Evolutionary conservation across 2,888 invertebrate genomes (phyloP).

Genomic region (Actias luna): DNA sequence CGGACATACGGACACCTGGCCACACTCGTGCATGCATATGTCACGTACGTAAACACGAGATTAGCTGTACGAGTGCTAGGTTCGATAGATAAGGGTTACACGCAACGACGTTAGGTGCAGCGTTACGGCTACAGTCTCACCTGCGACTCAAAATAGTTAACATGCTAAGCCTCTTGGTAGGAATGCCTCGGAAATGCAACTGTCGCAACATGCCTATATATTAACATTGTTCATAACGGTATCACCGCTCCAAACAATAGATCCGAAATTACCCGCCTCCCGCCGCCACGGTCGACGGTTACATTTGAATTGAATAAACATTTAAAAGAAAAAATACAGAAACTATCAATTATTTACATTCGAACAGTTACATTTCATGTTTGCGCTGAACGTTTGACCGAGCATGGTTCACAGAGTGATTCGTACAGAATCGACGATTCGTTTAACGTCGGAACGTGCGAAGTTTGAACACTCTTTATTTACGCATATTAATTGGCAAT

Average conservation of each 20-base stretch:
- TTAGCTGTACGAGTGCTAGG: background rate
- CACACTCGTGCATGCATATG: background rate
- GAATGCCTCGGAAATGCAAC: no score
- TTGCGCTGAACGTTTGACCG: background rate
- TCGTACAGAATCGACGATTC: background rate
- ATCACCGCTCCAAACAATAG: background rate
- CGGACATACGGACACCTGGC: background rate
- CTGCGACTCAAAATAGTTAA: no score
- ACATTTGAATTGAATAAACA: conserved; percentile 30
- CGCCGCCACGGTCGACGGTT: background rate
- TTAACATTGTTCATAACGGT: no score
- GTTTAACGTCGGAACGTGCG: background rate
- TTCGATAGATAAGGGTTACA: background rate
- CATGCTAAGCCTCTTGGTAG: no score
- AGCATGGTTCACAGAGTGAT: background rate
- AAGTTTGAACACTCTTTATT: no score
- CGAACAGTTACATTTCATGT: background rate
- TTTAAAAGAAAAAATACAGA: conserved; percentile 25
- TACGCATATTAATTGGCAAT: no score
- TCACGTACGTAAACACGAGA: background rate
- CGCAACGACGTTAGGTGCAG: background rate
- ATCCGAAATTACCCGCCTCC: background rate
- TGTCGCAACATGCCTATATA: no score
- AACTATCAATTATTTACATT: conserved; percentile 25
- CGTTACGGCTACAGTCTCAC: no score